Evolutionary conservation across 2,113 vertebrate species (phyloP).

Genomic region (Hemiprocne comata): DNA sequence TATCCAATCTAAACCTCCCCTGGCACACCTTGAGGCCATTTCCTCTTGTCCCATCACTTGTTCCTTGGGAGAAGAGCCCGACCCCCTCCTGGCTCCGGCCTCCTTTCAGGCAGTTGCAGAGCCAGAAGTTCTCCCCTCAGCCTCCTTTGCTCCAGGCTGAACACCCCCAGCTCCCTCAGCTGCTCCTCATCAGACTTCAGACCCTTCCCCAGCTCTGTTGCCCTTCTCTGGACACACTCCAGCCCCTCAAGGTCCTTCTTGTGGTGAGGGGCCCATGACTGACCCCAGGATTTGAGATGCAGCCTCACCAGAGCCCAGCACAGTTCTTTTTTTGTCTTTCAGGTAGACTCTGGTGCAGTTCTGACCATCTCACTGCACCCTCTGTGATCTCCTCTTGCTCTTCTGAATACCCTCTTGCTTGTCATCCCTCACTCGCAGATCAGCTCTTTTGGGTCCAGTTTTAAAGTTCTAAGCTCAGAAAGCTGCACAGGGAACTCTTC

Average conservation of each 20-base stretch:
- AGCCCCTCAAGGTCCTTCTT: too few relatives aligned
- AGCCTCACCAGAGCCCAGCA: background rate
- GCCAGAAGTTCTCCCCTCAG: background rate
- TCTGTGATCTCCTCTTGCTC: background rate
- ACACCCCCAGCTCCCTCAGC: background rate
- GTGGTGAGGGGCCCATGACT: too few relatives aligned
- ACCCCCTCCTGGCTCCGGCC: background rate
- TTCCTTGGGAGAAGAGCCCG: background rate
- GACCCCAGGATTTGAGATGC: too few relatives aligned
- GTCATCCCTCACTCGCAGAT: too few relatives aligned
- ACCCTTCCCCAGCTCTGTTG: too few relatives aligned
- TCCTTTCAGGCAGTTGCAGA: background rate
- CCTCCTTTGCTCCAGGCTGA: background rate
- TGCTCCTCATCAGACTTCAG: rapidly evolving
- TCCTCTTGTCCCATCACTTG: background rate
- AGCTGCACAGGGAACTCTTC: background rate
- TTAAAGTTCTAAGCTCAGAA: background rate
- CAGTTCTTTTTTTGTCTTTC: background rate
- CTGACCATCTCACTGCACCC: background rate
- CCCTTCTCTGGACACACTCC: too few relatives aligned
- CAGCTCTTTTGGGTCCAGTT: background rate
- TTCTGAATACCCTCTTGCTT: too few relatives aligned
- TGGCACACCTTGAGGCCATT: too few relatives aligned
- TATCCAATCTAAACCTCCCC: background rate
- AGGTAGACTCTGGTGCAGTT: too few relatives aligned